Evolutionary conservation across 2,797 vertebrate species (phyloP).

Genomic region (Cheirogaleus major): DNA sequence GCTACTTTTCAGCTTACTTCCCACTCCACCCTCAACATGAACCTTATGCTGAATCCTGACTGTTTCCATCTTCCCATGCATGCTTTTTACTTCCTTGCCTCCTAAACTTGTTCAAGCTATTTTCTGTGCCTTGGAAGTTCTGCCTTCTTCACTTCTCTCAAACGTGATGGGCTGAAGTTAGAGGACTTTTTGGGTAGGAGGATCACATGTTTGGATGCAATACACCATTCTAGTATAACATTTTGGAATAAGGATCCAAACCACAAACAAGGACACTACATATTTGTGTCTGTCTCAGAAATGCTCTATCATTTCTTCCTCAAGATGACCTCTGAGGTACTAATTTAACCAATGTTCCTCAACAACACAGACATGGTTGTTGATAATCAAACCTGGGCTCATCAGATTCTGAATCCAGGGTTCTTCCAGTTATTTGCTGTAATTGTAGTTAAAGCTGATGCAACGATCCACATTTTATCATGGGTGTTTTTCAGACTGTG

Average conservation of each 20-base stretch:
- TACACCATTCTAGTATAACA: not conserved
- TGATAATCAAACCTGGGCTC: not conserved
- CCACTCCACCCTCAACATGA: not conserved
- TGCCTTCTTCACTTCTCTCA: not conserved
- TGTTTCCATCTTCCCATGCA: accelerated
- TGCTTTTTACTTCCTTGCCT: not conserved
- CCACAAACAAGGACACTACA: not conserved
- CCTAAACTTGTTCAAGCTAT: not conserved
- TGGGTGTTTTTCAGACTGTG: not conserved
- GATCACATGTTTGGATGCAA: not conserved
- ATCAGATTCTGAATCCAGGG: not conserved
- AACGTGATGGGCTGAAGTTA: not conserved
- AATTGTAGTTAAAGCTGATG: not conserved
- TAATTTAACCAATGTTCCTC: not conserved
- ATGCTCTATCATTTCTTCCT: not conserved
- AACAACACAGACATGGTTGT: not conserved
- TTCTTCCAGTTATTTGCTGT: not conserved
- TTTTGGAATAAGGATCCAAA: not conserved
- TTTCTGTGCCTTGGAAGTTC: not conserved
- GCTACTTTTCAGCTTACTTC: not conserved
- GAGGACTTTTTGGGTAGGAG: not conserved
- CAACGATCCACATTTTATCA: not conserved
- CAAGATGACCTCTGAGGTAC: not conserved
- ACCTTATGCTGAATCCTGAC: not conserved
- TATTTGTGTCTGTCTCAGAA: not conserved